Evolutionary conservation across 2,888 invertebrate genomes (phyloP).

Genomic region (Epinotia bilunana): DNA sequence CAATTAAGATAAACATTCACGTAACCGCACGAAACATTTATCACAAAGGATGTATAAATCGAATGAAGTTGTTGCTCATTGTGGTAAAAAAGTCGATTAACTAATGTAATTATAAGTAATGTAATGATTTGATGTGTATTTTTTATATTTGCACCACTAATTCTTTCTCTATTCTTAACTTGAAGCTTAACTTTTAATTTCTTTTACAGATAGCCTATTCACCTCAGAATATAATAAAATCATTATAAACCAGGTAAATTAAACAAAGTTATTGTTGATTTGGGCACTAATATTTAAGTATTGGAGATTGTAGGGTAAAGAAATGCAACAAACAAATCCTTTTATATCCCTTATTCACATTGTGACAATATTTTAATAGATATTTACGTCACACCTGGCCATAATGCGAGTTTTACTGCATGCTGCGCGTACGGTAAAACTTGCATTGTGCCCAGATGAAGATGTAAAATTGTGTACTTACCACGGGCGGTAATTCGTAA

Average conservation of each 20-base stretch:
- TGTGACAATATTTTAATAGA: too few species aligned
- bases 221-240: conserved; percentile 49
- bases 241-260: conserved; percentile 49
- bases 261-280: neutral
- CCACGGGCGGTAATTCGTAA: too few species aligned
- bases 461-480: too few species aligned
- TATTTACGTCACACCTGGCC: too few species aligned
- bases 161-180: neutral
- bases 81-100: conserved; percentile 6
- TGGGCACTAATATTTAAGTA: neutral
- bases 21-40: conserved; percentile 28
- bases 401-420: too few species aligned
- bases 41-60: neutral
- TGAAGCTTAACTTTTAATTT: conserved; percentile 11
- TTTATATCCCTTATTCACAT: too few species aligned
- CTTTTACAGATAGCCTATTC: conserved; percentile 53
- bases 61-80: conserved; percentile 6
- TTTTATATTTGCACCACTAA: neutral
- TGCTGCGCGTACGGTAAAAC: too few species aligned
- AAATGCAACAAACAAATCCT: neutral
- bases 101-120: neutral
- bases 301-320: neutral
- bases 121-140: neutral
- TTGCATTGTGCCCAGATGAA: too few species aligned
- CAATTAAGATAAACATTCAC: conserved; percentile 43